Base-by-base conservation (phyloP, 2,888 invertebrate genomes). In the Rhabditoides inermis region DNA sequence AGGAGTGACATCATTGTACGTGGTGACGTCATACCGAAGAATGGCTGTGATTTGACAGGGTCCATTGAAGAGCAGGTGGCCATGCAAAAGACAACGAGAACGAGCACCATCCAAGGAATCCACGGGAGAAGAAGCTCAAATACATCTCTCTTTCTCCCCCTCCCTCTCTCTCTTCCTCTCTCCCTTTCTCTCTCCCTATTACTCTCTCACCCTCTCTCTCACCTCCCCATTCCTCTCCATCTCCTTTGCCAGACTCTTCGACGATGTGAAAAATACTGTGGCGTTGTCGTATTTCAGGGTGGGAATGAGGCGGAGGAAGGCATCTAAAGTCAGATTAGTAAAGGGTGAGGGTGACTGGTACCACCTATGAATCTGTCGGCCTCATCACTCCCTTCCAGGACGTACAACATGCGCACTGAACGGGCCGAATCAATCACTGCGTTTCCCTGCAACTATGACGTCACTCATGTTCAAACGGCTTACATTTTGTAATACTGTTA, bases 21-120 rank as follows among this genome's bases (percentile, higher is more conserved):
- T n/a, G n/a, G n/a, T n/a, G n/a, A n/a, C n/a, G n/a, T n/a, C n/a
- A n/a, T n/a, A n/a, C 91, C 91, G 27, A 91, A 79, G 84, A 87
- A 87, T 1, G 91, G 90, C 76, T 90, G 90, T 10, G 62, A 50
- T 10, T 48, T 41, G 25, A 70, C 63, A 1, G 58, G 36, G 36
- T 69, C 60, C 2, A 46, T 46, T 18, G 61, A 58, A 7, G 61
- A 67, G 47, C 72, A 72, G 7, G 64, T 62, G 18, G 67, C 27
- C 58, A 64, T 66, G 52, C 72, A 74, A 52, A 75, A 75, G 1
- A 64, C 51, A 10, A 72, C 55, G 20, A 75, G 61, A 4, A 70
- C 56, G 5, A 68, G 46, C 1, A 69, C 62, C 47, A 73, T 69
- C 69, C 68, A 69, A 7, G 73, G 73, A 68, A 73, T 72, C 66